Percentiles rank a stretch among this genome's conserved stretches.
phyloP scores from a whole-genome alignment of 2,113 vertebrate genomes.

The Anser cygnoides region DNA sequence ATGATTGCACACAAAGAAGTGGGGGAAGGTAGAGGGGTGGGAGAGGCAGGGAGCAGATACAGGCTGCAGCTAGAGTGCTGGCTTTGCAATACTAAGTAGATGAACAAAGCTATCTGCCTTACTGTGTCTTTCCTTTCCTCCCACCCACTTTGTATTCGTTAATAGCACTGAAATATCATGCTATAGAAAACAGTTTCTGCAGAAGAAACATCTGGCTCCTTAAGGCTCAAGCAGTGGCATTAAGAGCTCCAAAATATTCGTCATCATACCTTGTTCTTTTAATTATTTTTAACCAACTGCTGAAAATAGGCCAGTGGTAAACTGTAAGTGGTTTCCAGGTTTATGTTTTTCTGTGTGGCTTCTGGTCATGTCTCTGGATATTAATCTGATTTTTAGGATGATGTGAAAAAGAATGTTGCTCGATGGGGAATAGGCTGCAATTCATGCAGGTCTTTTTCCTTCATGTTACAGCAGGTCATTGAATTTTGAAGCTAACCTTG shows the following conservation, averaged over 20 bases:
- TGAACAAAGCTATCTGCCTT: conserved; percentile 51
- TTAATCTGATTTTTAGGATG: background rate
- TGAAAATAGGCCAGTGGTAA: background rate
- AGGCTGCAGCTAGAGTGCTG: conserved; percentile 11
- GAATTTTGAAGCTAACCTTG: background rate
- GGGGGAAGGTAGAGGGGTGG: background rate
- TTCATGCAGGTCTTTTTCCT: background rate
- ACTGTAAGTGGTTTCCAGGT: background rate
- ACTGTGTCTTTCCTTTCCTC: conserved; percentile 22
- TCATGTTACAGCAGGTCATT: background rate
- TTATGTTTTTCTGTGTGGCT: background rate
- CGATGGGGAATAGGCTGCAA: accelerated
- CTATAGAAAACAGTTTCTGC: conserved; percentile 30
- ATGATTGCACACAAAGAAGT: background rate
- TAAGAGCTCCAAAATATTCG: background rate
- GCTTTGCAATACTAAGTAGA: conserved; percentile 9
- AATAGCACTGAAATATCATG: conserved; percentile 13
- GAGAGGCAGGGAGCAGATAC: background rate
- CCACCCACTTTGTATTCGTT: conserved; percentile 47
- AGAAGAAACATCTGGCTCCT: conserved; percentile 44
- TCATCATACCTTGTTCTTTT: background rate
- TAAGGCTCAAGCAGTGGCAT: background rate
- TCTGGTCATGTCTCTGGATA: background rate
- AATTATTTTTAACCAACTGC: background rate
- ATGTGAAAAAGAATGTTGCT: background rate